Evolutionary conservation across 2,797 vertebrate genomes (phyloP), one percentile per base, ranked within the genome.

Genomic region (Momotus momota): DNA sequence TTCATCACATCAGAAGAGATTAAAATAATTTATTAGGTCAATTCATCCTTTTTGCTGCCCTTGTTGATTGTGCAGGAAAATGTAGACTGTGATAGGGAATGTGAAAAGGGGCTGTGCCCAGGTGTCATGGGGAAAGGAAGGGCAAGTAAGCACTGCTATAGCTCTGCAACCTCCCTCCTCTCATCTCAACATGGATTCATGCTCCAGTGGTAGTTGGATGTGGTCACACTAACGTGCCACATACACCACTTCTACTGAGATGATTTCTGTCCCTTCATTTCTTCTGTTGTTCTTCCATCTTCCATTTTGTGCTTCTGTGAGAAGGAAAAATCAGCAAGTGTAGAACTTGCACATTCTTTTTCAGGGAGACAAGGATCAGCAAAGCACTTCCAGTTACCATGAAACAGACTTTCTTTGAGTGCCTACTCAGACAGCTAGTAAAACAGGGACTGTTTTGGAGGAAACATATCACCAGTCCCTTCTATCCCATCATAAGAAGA

Each of bases 81-180:
- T 7, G 29, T 15, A 49, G 33, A 12, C 38, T n/a, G 20, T 21
- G 51, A 67, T 72, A 61, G 33, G n/a, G n/a, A 51, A 31, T 12
- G 25, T 38, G 48, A 41, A 21, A 70, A 43, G 73, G 41, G 46
- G 17, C 29, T 65, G 46, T 64, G 57, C 26, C n/a, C 45, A 51
- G 22, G 15, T 0, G 0, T 10, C 2, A 0, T 6, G 1, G 7
- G 62, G 43, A 35, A 27, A 48, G 67, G 58, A 60, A 14, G 23
- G 58, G 49, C 41, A 81, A 58, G 40, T 33, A 54, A 81, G 48
- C 29, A 14, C 9, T 27, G 18, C 51, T 3, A 1, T 1, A 33
- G 31, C 12, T 57, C 35, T 69, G 26, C 66, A 55, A 31, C 29
- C 41, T 79, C 35, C n/a, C 49, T 71, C 12, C 21, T 7, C 26